These are phyloP conservation scores for Zosterops borbonicus DNA, from an alignment of 2,113 vertebrate species.

Conservation along the genomic window DNA sequence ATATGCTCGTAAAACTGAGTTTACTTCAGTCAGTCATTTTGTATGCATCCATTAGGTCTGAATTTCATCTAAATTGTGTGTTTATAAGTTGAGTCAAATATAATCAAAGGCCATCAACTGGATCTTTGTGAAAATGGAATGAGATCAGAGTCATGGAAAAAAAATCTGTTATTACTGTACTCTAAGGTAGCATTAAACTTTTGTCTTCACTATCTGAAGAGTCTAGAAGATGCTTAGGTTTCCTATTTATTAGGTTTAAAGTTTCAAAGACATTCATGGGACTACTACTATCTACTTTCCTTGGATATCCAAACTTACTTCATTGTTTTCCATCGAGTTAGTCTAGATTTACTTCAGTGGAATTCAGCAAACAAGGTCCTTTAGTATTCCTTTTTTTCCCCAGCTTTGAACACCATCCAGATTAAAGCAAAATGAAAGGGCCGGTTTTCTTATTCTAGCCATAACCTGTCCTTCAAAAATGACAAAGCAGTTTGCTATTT, in stretches of 20 bases:
- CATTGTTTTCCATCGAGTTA: neutral
- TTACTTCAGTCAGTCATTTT: neutral
- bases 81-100: neutral
- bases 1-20: neutral
- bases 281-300: neutral
- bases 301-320: neutral
- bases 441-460: neutral
- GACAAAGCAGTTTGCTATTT: conserved; percentile 11
- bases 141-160: neutral
- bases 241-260: neutral
- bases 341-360: neutral
- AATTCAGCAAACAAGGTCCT: neutral
- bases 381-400: neutral
- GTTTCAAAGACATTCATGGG: neutral
- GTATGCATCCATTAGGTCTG: neutral
- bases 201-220: neutral
- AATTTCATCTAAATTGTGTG: neutral
- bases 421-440: neutral
- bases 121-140: neutral
- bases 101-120: neutral
- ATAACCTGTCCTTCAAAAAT: conserved; percentile 1
- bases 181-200: neutral
- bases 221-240: neutral
- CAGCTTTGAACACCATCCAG: neutral
- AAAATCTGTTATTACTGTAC: neutral